A percentile compares a stretch with the other conserved stretches of the same genome.
These are phyloP conservation scores for Eleutherodactylus coqui DNA, from an alignment of 2,797 vertebrate genomes.

Conservation along the genomic window DNA sequence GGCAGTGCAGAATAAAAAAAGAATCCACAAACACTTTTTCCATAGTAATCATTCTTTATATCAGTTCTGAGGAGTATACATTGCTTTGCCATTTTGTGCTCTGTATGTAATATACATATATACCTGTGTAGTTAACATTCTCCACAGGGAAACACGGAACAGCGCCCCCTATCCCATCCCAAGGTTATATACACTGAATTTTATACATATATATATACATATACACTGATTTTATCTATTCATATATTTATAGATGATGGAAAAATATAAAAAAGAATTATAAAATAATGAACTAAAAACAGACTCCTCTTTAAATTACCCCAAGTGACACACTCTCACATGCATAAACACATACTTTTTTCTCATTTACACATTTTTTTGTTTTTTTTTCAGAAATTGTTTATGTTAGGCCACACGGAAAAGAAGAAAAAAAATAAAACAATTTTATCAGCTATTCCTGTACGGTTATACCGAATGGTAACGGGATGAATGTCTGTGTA, in stretches of 20 bases:
- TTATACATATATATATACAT: constrained; percentile 71
- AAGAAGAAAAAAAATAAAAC: neutral
- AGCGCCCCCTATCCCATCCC: constrained; percentile 52
- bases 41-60: constrained; percentile 79
- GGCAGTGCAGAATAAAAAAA: neutral
- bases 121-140: constrained; percentile 81
- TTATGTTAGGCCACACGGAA: constrained; percentile 37
- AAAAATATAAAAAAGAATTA: constrained; percentile 67
- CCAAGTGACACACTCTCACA: constrained; percentile 49
- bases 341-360: constrained; percentile 50
- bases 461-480: constrained; percentile 17
- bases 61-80: constrained; percentile 78
- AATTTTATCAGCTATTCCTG: constrained; percentile 13
- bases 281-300: constrained; percentile 58
- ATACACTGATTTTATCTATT: constrained; percentile 66
- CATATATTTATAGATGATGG: constrained; percentile 68
- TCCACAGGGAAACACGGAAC: constrained; percentile 63
- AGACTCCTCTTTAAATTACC: constrained; percentile 48
- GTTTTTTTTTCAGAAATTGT: constrained; percentile 16
- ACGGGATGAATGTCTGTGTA: neutral
- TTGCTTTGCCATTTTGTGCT: constrained; percentile 84
- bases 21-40: constrained; percentile 24
- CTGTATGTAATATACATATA: constrained; percentile 82
- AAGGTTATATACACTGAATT: constrained; percentile 74
- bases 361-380: constrained; percentile 44